Conservation (phyloP, 1,140 invertebrate genomes). For the Orius insidiosus region DNA sequence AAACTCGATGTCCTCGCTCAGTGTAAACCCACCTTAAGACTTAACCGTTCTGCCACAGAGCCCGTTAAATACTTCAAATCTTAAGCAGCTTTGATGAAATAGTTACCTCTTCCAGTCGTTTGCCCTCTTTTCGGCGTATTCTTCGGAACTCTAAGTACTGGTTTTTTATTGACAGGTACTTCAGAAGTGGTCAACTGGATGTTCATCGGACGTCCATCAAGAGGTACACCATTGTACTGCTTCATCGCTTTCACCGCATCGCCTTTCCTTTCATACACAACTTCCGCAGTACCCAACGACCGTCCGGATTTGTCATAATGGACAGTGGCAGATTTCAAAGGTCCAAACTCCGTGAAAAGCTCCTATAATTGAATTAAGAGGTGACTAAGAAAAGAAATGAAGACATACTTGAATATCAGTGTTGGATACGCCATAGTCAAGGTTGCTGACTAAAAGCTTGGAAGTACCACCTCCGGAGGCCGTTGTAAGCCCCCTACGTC, state of each 20-base stretch:
- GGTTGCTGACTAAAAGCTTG: conserved; percentile 84
- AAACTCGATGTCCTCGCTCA: no score
- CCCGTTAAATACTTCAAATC: no score
- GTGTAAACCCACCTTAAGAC: no score
- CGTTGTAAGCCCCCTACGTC: conserved; percentile 29
- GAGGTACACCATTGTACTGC: conserved; percentile 92
- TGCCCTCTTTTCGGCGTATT: no score
- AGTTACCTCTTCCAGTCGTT: no score
- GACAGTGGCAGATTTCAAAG: conserved; percentile 80
- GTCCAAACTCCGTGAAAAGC: conserved; percentile 92
- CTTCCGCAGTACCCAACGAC: conserved; percentile 90
- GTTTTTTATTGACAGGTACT: no score
- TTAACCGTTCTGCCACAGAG: no score
- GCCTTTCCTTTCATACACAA: conserved; percentile 76
- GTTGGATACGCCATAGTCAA: conserved; percentile 93
- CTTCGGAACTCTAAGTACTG: no score
- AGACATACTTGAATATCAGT: conserved; percentile 69
- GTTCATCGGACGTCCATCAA: conserved; percentile 94
- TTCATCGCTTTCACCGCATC: conserved; percentile 94
- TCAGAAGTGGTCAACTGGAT: conserved; percentile 77
- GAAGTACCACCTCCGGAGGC: conserved; percentile 39
- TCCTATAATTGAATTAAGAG: no score
- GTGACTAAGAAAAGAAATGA: no score
- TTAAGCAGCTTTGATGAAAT: no score
- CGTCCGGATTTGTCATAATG: conserved; percentile 94